These are phyloP conservation scores for Charadrius vociferus DNA, from an alignment of 2,113 vertebrate genomes.

Conservation along the genomic window DNA sequence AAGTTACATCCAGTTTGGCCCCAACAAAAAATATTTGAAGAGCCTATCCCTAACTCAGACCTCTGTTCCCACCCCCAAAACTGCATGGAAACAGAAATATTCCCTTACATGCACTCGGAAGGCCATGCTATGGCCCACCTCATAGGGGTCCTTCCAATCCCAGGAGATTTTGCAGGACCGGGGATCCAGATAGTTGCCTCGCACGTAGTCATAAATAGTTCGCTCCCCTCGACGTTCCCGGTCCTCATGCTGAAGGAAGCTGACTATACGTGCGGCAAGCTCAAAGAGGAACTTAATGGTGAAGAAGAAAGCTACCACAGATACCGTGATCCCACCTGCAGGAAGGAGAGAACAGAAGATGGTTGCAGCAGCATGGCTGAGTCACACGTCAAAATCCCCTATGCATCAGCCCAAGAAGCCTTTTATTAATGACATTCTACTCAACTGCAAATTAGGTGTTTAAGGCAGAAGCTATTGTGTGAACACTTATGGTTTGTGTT, in stretches of 20 bases:
- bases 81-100: constrained; percentile 70
- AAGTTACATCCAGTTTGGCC: not conserved
- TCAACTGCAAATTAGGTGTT: not conserved
- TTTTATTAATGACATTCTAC: not conserved
- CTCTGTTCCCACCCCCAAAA: not conserved
- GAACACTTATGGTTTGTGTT: not conserved
- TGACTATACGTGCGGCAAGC: constrained; percentile 95
- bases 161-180: constrained; percentile 96
- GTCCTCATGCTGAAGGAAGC: constrained; percentile 98
- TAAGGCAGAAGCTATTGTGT: not conserved
- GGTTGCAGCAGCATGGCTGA: not conserved
- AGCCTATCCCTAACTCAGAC: not conserved
- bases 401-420: not conserved
- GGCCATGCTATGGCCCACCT: constrained; percentile 98
- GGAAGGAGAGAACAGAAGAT: constrained; percentile 31
- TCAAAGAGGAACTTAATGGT: constrained; percentile 99
- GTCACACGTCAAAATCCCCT: not conserved
- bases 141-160: constrained; percentile 98
- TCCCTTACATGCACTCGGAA: constrained; percentile 94
- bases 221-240: constrained; percentile 92
- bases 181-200: constrained; percentile 97
- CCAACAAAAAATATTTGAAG: not conserved
- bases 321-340: constrained; percentile 97
- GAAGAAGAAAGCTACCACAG: constrained; percentile 97
- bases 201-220: constrained; percentile 98